phyloP scores from a whole-genome alignment of 2,888 invertebrate species.

The Pilophorus perplexus region DNA sequence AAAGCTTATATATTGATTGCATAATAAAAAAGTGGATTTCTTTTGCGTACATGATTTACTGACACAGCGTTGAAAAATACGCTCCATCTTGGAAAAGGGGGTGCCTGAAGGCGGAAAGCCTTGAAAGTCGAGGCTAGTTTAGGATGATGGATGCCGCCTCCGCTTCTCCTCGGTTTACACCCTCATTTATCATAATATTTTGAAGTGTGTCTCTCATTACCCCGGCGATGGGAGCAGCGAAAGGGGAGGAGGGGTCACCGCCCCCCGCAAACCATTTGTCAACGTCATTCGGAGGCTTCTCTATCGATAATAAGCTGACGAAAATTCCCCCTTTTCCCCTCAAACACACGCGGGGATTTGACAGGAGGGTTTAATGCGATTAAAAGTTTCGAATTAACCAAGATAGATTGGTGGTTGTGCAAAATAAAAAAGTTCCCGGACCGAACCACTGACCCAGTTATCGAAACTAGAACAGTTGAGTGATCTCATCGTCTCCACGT shows the following conservation, averaged over 20 bases:
- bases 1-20: background rate
- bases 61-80: slow-evolving; percentile 30
- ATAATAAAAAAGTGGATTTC: background rate
- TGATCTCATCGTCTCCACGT: too few relatives aligned
- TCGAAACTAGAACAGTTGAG: too few relatives aligned
- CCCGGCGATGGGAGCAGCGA: background rate
- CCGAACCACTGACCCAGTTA: too few relatives aligned
- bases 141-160: slow-evolving; percentile 40
- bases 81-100: slow-evolving; percentile 16
- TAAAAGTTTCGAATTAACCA: slow-evolving; percentile 19
- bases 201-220: slow-evolving; percentile 44
- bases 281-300: slow-evolving; percentile 36
- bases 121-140: slow-evolving; percentile 38
- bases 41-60: slow-evolving; percentile 22
- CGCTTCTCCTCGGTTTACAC: slow-evolving; percentile 39
- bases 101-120: background rate
- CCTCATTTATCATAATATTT: slow-evolving; percentile 46
- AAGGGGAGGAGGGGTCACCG: background rate
- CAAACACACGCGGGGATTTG: slow-evolving; percentile 28
- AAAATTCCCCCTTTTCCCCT: slow-evolving; percentile 35
- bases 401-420: slow-evolving; percentile 13
- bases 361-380: slow-evolving; percentile 19
- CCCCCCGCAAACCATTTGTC: slow-evolving; percentile 31
- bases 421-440: too few relatives aligned
- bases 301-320: slow-evolving; percentile 38